A percentile compares a stretch with the other conserved stretches of the same genome.
Evolutionary conservation across 2,113 vertebrate genomes (phyloP).

Genomic region (Barbus barbus): DNA sequence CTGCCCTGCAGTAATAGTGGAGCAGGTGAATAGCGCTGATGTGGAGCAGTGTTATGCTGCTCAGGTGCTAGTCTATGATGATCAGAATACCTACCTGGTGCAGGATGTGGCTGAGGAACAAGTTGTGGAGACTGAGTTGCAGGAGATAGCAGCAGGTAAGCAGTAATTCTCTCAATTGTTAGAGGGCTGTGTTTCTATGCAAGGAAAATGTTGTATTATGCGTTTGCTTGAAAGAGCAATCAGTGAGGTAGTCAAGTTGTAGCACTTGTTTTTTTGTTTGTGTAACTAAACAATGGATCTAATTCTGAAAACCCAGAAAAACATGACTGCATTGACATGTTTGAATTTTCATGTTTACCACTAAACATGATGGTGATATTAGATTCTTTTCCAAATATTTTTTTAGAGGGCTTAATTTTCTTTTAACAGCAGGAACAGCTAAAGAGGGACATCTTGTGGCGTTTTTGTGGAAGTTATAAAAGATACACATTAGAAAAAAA

Average conservation of each 20-base stretch:
- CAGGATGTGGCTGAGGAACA: constrained; percentile 98
- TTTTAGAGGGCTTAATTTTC: background rate
- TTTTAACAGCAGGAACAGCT: constrained; percentile 8
- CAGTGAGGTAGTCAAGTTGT: background rate
- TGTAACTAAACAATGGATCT: background rate
- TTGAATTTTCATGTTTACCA: background rate
- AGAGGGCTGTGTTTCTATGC: background rate
- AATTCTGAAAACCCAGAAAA: background rate
- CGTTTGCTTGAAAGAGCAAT: background rate
- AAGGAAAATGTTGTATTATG: background rate
- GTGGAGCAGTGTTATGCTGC: constrained; percentile 96
- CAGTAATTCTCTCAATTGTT: background rate
- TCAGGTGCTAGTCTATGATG: constrained; percentile 94
- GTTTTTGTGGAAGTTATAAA: background rate
- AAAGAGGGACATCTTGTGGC: constrained; percentile 52
- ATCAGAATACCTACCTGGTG: constrained; percentile 90
- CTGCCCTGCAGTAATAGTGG: constrained; percentile 94
- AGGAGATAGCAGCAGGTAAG: constrained; percentile 84
- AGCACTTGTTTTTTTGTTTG: background rate
- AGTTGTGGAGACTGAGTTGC: constrained; percentile 92
- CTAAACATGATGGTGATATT: background rate
- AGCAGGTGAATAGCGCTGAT: constrained; percentile 89
- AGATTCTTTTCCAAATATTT: background rate
- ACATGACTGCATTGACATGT: background rate
- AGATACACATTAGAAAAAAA: background rate